A percentile compares a stretch with the other conserved stretches of the same genome.
Conservation (phyloP, 2,113 vertebrate genomes). For the Chionomys nivalis region DNA sequence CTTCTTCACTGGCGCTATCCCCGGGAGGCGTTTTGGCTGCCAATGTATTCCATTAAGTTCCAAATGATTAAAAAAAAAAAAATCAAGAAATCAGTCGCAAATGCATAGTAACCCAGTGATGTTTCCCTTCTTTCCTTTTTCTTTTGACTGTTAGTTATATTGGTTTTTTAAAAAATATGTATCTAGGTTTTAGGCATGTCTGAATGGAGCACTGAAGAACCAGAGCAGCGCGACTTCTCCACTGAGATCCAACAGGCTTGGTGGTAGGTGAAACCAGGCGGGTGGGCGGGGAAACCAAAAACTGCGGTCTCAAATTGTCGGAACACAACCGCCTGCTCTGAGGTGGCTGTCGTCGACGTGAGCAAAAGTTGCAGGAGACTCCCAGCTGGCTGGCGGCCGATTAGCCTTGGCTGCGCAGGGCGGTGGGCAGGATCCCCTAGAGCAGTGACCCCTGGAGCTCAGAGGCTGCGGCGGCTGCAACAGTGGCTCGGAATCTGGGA, state of each 20-base stretch:
- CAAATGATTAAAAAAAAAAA: conserved; percentile 90
- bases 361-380: conserved; percentile 46
- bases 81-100: conserved; percentile 94
- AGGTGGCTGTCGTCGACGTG: conserved; percentile 67
- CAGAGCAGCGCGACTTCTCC: conserved; percentile 56
- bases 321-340: conserved; percentile 44
- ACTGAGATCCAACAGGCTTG: conserved; percentile 66
- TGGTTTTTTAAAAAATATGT: conserved; percentile 23
- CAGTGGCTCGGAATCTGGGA: conserved; percentile 31
- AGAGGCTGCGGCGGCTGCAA: conserved; percentile 53
- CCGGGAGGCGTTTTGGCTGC: conserved; percentile 95
- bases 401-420: conserved; percentile 66
- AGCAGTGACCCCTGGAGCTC: conserved; percentile 53
- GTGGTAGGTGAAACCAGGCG: conserved; percentile 56
- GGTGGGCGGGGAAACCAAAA: conserved; percentile 62
- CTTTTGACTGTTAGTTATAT: conserved; percentile 50
- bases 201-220: neutral
- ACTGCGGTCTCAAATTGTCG: conserved; percentile 71
- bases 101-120: conserved; percentile 99
- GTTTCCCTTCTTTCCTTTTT: conserved; percentile 87
- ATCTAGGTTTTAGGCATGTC: conserved; percentile 47
- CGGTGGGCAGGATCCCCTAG: neutral
- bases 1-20: conserved; percentile 95
- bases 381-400: conserved; percentile 65
- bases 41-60: conserved; percentile 99